Evolutionary conservation across 2,888 invertebrate genomes (phyloP), one percentile per base, ranked within the genome.

Genomic region (Buathra laborator): DNA sequence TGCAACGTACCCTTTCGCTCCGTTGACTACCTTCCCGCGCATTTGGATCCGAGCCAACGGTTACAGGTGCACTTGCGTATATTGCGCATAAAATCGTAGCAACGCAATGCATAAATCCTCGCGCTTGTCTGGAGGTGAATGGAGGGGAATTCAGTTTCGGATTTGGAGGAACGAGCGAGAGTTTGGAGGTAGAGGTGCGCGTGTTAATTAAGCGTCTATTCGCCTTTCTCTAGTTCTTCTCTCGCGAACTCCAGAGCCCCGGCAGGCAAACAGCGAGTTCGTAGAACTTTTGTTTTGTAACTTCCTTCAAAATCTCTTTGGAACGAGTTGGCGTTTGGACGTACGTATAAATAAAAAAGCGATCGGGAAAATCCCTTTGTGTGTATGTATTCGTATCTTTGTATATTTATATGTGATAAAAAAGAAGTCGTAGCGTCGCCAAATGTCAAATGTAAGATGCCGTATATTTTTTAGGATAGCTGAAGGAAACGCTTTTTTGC

Each of bases 131-230:
- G 71, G 81, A 71, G 59, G 59, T 64, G 74, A 51, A 43, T 48
- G 79, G 64, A 80, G 64, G 72, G 66, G 62, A 74, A 78, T 53
- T 24, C 37, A 32, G 70, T 70, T 37, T 70, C 51, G 70, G 51
- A 32, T 32, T 70, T 70, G 74, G 62, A 83, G 79, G 78, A 70
- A 67, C 43, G 74, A 79, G 83, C 46, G 68, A 68, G n/a, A 48
- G 72, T 43, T 83, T 78, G 59, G 82, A 82, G 70, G 86, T 70
- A 85, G 75, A 56, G 67, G 81, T 51, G 76, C 62, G 81, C 82
- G 81, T 83, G 88, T 89, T 89, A 89, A 90, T 90, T 87, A 89
- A 90, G 83, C 87, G 77, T 64, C 75, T 64, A 84, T 84, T 88
- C 83, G 76, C 83, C 79, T 85, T 66, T 70, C 83, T 74, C 67